Conservation (phyloP, 2,797 vertebrate species). For the Hozukius guyotensis region DNA sequence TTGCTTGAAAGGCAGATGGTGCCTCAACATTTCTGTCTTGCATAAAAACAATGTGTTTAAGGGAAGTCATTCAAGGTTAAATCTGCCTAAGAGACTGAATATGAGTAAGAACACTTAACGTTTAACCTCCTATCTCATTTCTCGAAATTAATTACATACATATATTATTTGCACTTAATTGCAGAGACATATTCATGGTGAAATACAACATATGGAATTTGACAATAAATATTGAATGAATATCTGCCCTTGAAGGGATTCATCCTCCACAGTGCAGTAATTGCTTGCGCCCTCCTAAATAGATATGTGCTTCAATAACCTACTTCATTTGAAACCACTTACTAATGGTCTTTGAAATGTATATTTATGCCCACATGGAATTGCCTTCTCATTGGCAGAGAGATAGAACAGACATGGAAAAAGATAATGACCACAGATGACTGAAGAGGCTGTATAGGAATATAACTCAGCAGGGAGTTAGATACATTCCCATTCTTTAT, state of each 20-base stretch:
- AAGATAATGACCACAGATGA: slow-evolving; percentile 48
- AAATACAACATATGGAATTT: neutral
- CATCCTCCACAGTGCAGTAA: neutral
- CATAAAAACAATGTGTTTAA: slow-evolving; percentile 25
- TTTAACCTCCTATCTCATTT: neutral
- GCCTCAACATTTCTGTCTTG: neutral
- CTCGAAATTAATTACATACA: neutral
- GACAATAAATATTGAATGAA: slow-evolving; percentile 6
- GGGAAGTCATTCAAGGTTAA: neutral
- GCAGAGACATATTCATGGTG: neutral
- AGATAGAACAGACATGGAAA: slow-evolving; percentile 13
- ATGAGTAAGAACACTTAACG: neutral
- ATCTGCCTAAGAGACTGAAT: neutral
- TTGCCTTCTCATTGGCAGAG: slow-evolving; percentile 31
- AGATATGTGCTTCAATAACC: slow-evolving; percentile 24
- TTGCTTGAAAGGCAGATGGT: slow-evolving; percentile 7
- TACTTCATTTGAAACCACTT: slow-evolving; percentile 34
- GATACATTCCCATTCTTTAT: slow-evolving; percentile 39
- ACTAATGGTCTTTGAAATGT: slow-evolving; percentile 45
- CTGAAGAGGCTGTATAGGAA: slow-evolving; percentile 9
- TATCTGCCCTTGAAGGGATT: neutral
- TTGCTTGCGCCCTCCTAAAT: neutral
- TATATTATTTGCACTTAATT: neutral
- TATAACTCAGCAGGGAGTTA: slow-evolving; percentile 26
- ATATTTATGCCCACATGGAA: slow-evolving; percentile 33